phyloP scores from a whole-genome alignment of 2,797 vertebrate genomes.

The Pipistrellus kuhlii region DNA sequence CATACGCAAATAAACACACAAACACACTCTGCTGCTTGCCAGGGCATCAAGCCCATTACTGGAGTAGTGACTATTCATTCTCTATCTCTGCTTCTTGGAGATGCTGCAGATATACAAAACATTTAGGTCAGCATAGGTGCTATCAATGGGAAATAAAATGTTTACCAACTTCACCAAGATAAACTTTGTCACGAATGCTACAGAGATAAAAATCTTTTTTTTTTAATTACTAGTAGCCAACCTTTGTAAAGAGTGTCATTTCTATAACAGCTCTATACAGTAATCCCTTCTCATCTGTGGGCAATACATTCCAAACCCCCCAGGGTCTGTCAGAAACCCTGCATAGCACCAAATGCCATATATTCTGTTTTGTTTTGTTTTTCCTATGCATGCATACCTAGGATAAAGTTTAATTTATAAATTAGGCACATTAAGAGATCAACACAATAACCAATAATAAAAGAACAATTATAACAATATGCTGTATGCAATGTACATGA shows the following conservation, averaged over 20 bases:
- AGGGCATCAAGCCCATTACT: not conserved
- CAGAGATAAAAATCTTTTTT: constrained; percentile 24
- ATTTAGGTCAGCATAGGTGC: constrained; percentile 68
- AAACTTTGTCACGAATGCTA: constrained; percentile 41
- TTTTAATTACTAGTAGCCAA: not conserved
- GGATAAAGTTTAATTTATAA: not conserved
- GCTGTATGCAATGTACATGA: not conserved
- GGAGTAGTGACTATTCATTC: not conserved
- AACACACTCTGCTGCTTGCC: not conserved
- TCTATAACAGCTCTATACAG: not conserved
- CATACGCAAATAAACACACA: not conserved
- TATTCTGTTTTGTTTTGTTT: not conserved
- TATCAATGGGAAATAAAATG: constrained; percentile 76
- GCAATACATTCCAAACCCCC: not conserved
- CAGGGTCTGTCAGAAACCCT: not conserved
- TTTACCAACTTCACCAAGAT: constrained; percentile 51
- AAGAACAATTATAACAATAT: not conserved
- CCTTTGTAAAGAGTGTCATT: constrained; percentile 3
- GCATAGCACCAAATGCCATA: not conserved
- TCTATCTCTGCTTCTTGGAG: constrained; percentile 49
- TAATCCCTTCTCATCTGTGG: too few species aligned
- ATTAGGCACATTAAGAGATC: not conserved
- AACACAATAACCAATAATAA: not conserved
- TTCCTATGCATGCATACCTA: not conserved
- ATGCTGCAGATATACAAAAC: constrained; percentile 65